Percentiles rank a stretch among this genome's conserved stretches.
These are phyloP conservation scores for Apeltes quadracus DNA, from an alignment of 2,113 vertebrate genomes.

Conservation along the genomic window DNA sequence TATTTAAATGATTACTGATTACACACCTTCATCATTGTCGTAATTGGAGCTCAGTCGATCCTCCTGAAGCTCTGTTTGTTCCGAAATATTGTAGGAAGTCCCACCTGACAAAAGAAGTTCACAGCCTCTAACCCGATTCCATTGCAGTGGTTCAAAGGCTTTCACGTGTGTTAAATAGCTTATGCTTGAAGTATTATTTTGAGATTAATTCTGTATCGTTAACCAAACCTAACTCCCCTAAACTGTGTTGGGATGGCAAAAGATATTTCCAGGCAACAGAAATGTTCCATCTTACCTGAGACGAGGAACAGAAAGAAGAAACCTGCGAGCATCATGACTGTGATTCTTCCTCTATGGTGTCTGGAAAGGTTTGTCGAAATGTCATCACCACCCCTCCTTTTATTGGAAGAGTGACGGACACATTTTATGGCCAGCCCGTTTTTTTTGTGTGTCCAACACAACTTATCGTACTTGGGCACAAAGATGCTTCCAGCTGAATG, in stretches of 20 bases:
- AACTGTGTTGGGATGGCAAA: background rate
- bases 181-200: background rate
- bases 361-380: background rate
- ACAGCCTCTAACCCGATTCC: no score
- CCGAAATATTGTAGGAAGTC: no score
- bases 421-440: background rate
- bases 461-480: background rate
- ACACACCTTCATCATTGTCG: no score
- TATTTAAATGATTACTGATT: no score
- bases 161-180: no score
- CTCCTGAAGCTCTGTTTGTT: no score
- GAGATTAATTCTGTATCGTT: background rate
- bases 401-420: background rate
- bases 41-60: no score
- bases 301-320: constrained; percentile 32
- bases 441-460: background rate
- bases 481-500: background rate
- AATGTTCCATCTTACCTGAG: constrained; percentile 31
- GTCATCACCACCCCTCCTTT: background rate
- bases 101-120: background rate
- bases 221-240: background rate
- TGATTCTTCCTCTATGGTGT: background rate
- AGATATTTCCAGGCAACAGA: background rate
- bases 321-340: constrained; percentile 12
- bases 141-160: no score